Evolutionary conservation across 64 coral and sea anemone species (phyloP), one percentile per base, ranked within the genome.

Genomic region (Platygyra sinensis): DNA sequence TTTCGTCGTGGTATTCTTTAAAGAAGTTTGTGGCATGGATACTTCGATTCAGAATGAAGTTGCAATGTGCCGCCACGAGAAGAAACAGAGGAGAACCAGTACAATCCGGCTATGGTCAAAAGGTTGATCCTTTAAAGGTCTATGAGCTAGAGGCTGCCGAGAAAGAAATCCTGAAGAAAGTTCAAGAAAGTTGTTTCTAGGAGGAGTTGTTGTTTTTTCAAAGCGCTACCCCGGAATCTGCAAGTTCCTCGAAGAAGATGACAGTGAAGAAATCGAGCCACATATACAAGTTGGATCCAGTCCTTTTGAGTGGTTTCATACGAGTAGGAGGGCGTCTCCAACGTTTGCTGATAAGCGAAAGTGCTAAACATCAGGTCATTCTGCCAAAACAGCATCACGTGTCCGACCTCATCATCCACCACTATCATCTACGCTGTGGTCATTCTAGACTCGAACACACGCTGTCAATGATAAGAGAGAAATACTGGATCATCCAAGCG

Each of bases 381-480:
- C 46, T 90, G 8, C 89, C 89, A 18, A 90, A 80, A 24, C 25
- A 69, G 20, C 77, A 90, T 59, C 89, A 90, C 73, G 67, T 74
- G 9, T 74, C 77, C 6, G 57, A 72, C 25, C 86, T 88, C 38
- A 87, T 92, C 61, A 72, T 85, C 38, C 29, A 72, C 8, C 73
- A 77, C 50, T 92, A 92, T 31, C 81, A 92, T 39, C 57, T 77
- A 12, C 33, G 60, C 16, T 65, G 39, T 89, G 86, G 77, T 19
- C 91, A 93, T 42, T 90, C 88, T 51, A 77, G 88, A 16, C 27
- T 90, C 30, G 77, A 90, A 72, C 75, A 90, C 50, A 90, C 61
- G 36, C 42, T 86, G 31, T 86, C 65, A 72, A 42, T 86, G 33
- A 86, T 86, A 22, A 69, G 83, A 72, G 27, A 86, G 83, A 72